phyloP scores from a whole-genome alignment of 2,888 invertebrate species.

The Drepana falcataria region DNA sequence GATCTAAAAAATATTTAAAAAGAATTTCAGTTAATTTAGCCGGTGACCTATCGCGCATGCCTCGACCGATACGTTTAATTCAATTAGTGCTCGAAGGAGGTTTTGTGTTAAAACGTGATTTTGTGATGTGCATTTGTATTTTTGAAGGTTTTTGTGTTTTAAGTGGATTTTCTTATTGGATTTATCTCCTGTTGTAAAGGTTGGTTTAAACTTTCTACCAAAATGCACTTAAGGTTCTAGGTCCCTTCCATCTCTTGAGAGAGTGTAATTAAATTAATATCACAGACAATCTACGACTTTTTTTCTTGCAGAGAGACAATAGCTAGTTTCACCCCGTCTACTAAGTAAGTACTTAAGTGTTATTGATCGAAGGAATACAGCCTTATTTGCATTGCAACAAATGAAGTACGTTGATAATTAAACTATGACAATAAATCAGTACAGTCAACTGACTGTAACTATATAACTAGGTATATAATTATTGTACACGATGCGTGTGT shows the following conservation, averaged over 20 bases:
- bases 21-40: slow-evolving; percentile 21
- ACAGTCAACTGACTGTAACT: no score
- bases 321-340: no score
- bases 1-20: slow-evolving; percentile 7
- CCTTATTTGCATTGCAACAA: no score
- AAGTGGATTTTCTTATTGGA: slow-evolving; percentile 38
- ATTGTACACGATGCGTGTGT: no score
- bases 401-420: no score
- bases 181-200: slow-evolving; percentile 29
- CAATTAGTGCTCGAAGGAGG: slow-evolving; percentile 53
- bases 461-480: no score
- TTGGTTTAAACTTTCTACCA: slow-evolving; percentile 19
- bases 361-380: no score
- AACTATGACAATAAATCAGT: no score
- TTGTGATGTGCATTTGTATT: slow-evolving; percentile 50
- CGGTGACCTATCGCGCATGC: slow-evolving; percentile 61
- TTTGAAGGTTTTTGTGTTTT: slow-evolving; percentile 29
- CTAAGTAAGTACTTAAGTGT: no score
- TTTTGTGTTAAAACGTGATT: slow-evolving; percentile 60
- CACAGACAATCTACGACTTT: slow-evolving; percentile 5
- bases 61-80: slow-evolving; percentile 58
- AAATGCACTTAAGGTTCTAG: no score
- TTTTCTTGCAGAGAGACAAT: no score
- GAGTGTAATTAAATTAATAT: slow-evolving; percentile 19
- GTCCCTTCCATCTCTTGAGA: no score